Percentiles rank a stretch among this genome's conserved stretches.
Evolutionary conservation across 2,797 vertebrate genomes (phyloP).

Genomic region (Gymnothorax reevesii): DNA sequence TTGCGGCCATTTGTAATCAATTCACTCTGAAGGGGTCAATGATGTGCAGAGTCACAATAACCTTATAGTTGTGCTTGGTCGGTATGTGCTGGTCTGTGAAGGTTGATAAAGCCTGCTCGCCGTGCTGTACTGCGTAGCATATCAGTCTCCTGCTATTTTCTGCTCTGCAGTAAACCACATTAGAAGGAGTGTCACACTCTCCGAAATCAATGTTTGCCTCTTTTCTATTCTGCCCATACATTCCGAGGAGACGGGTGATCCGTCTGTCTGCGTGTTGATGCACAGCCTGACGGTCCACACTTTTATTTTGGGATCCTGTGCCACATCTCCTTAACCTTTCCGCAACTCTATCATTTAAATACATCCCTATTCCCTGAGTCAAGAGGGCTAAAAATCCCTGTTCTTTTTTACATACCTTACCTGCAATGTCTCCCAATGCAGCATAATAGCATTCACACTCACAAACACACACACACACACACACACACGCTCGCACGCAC

Average conservation of each 20-base stretch:
- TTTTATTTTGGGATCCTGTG: constrained; percentile 19
- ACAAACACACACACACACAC: not conserved
- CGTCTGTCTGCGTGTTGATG: not conserved
- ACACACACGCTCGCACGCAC: not conserved
- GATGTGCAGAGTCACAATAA: not conserved
- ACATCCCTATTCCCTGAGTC: constrained; percentile 1
- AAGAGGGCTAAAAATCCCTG: not conserved
- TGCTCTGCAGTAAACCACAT: not conserved
- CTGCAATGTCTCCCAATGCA: not conserved
- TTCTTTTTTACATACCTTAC: not conserved
- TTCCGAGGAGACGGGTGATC: constrained; percentile 13
- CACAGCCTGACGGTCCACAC: not conserved
- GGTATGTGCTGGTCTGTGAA: not conserved
- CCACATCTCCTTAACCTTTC: constrained; percentile 27
- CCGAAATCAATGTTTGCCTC: constrained; percentile 15
- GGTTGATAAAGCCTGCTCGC: not conserved
- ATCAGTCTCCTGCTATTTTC: not conserved
- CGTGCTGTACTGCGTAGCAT: not conserved
- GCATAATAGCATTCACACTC: not conserved
- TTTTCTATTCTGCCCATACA: not conserved
- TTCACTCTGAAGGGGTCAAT: not conserved
- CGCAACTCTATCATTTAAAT: not conserved
- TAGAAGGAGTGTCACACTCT: constrained; percentile 22
- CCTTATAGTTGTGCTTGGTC: not conserved
- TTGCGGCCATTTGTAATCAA: not conserved